These are phyloP conservation scores for Gryllus longicercus DNA, from an alignment of 2,888 invertebrate species.

Conservation along the genomic window DNA sequence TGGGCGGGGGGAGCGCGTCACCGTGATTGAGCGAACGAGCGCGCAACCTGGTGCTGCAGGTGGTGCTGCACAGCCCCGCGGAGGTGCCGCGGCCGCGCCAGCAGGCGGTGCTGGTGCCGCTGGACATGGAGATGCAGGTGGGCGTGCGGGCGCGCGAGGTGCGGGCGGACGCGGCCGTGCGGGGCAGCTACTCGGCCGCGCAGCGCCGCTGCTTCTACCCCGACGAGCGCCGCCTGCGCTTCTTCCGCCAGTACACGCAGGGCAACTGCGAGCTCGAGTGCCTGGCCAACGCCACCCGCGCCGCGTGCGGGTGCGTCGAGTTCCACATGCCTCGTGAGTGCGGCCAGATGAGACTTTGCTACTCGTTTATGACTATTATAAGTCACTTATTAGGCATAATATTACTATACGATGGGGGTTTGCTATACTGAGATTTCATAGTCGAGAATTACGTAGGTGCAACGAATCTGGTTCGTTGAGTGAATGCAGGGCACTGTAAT, in stretches of 20 bases:
- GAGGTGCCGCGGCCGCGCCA: conserved; percentile 64
- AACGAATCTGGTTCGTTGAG: too few species aligned
- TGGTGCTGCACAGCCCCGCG: conserved; percentile 65
- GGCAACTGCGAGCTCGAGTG: conserved; percentile 72
- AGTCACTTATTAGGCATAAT: too few species aligned
- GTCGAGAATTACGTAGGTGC: too few species aligned
- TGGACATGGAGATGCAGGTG: conserved; percentile 67
- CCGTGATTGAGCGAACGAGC: too few species aligned
- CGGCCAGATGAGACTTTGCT: too few species aligned
- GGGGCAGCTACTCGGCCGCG: conserved; percentile 55
- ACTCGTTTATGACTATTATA: too few species aligned
- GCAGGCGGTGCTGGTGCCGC: conserved; percentile 67
- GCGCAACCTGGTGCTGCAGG: conserved; percentile 42
- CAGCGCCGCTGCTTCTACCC: conserved; percentile 64
- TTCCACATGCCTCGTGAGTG: conserved; percentile 64
- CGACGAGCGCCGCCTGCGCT: conserved; percentile 60
- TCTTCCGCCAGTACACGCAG: conserved; percentile 68
- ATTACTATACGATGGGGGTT: too few species aligned
- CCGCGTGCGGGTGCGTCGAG: conserved; percentile 64
- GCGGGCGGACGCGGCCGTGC: conserved; percentile 65
- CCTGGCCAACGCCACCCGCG: conserved; percentile 62
- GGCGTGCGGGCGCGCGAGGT: conserved; percentile 73
- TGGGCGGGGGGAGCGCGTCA: too few species aligned
- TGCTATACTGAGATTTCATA: too few species aligned
- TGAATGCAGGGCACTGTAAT: too few species aligned